Percentiles rank a stretch among this genome's conserved stretches.
Evolutionary conservation across 2,888 invertebrate species (phyloP).

Genomic region (Leptopilina syphax): DNA sequence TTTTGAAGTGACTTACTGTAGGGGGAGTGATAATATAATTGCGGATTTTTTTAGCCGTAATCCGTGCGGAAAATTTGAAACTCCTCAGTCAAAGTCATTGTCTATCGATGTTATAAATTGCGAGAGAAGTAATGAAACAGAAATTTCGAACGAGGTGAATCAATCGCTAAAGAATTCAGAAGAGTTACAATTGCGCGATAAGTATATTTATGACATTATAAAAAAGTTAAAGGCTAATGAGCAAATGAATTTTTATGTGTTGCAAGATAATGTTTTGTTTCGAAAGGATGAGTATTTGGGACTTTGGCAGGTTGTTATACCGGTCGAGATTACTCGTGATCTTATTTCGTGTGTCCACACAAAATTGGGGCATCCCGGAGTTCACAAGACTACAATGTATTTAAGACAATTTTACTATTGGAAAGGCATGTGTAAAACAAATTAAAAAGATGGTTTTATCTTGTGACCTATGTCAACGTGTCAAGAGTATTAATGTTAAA

Average conservation of each 20-base stretch:
- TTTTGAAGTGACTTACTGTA: conserved; percentile 57
- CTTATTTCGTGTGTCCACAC: neutral
- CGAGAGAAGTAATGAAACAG: too few relatives aligned
- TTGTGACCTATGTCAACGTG: neutral
- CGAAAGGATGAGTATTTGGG: neutral
- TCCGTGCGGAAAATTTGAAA: too few relatives aligned
- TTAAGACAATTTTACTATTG: neutral
- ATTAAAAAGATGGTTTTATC: neutral
- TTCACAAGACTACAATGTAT: neutral
- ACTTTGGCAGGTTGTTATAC: neutral
- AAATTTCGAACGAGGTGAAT: too few relatives aligned
- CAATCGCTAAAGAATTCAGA: too few relatives aligned
- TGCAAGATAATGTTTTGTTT: neutral
- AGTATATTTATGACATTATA: too few relatives aligned
- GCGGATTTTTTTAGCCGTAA: too few relatives aligned
- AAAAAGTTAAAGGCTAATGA: neutral
- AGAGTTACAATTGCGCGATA: too few relatives aligned
- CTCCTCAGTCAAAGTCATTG: too few relatives aligned
- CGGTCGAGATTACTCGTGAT: neutral
- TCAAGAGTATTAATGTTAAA: too few relatives aligned
- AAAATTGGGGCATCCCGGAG: neutral
- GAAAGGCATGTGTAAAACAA: neutral
- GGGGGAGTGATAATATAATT: conserved; percentile 56
- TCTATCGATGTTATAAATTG: too few relatives aligned
- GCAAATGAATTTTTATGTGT: neutral